Evolutionary conservation across 2,113 vertebrate genomes (phyloP).

Genomic region (Pachycephala philippinensis): DNA sequence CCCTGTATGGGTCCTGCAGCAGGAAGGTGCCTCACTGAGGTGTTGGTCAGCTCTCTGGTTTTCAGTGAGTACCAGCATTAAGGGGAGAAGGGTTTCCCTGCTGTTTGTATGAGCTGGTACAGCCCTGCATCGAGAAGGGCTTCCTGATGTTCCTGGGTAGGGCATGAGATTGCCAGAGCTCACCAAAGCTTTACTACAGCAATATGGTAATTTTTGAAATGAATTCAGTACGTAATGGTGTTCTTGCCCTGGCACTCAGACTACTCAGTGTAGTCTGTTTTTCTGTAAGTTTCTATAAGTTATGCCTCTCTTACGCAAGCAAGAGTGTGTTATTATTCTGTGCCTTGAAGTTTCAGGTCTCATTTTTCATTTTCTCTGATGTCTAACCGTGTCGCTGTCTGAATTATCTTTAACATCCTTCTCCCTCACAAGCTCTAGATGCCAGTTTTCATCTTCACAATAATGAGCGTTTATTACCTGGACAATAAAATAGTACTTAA

Average conservation of each 20-base stretch:
- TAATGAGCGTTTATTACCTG: background rate
- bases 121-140: background rate
- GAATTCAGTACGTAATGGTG: background rate
- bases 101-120: background rate
- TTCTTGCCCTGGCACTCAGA: background rate
- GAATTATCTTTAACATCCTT: background rate
- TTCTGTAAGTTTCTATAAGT: background rate
- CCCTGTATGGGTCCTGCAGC: rapidly evolving
- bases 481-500: background rate
- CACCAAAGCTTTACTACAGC: background rate
- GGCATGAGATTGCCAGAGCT: background rate
- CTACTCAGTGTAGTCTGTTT: background rate
- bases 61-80: background rate
- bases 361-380: background rate
- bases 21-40: background rate
- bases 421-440: background rate
- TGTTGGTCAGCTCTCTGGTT: background rate
- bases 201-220: background rate
- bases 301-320: background rate
- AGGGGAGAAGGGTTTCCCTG: background rate
- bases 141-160: background rate
- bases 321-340: background rate
- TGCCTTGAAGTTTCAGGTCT: background rate
- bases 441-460: background rate
- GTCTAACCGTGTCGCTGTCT: background rate